Base-by-base conservation (phyloP, 2,888 invertebrate genomes). In the Liodrosophila aerea region DNA sequence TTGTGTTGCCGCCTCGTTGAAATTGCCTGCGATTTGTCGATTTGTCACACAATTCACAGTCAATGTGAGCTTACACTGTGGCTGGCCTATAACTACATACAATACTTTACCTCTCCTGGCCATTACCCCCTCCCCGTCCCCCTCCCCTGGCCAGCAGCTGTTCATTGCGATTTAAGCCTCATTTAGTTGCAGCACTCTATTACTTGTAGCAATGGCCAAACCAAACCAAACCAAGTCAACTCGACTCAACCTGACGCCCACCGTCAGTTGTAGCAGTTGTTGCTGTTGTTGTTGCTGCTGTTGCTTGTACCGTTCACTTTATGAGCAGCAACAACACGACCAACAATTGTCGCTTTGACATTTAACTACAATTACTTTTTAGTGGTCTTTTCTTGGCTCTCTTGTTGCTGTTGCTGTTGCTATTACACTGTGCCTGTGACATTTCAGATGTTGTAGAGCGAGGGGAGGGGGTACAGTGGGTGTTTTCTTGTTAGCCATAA, bases 331-430 rank as follows among this genome's bases (percentile, higher is more conserved):
- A 49, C 64, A 49, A 54, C 47, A 45, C 36, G 44, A 9, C 29
- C 72, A 47, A 67, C 85, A 81, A 81, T 82, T 85, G 81, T 80
- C 76, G 74, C 81, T 85, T 82, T 82, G 81, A 85, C 81, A 82
- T 82, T 82, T 85, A 82, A 67, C 76, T 70, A 83, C 85, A 85
- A 82, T 82, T 85, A 83, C 84, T 64, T 80, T 74, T 84, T 69
- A 84, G 82, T 77, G 78, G 69, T 81, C 77, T 78, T 65, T 75
- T 64, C 59, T 63, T 65, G 60, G 59, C 60, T 57, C 33, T 57
- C 16, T 29, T 22, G 29, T 34, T 39, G 37, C 22, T 58, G 33
- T 33, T 44, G 40, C 40, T 46, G 50, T 39, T 34, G 50, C 22
- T 56, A 41, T 30, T 7, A 29, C 7, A 15, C 8, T 44, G 27